A percentile compares a stretch with the other conserved stretches of the same genome.
Evolutionary conservation across 37 sponge, comb jelly and placozoan genomes (phyloP).

Genomic region (Halichondria panicea): DNA sequence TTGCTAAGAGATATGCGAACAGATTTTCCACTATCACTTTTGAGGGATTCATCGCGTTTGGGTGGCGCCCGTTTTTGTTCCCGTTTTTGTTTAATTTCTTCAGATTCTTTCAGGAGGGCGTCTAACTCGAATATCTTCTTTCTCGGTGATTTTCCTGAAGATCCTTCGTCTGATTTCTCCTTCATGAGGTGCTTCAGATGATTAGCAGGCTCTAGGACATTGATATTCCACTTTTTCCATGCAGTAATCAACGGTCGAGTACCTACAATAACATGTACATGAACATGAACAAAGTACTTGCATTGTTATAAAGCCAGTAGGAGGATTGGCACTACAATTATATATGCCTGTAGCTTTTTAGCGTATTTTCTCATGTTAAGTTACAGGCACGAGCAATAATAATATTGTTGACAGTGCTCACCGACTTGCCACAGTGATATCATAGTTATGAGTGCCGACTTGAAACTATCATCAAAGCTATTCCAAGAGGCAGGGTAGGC

Average conservation of each 20-base stretch:
- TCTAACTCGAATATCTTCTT: background rate
- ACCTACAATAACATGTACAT: slow-evolving; percentile 19
- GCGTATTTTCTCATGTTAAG: too few species aligned
- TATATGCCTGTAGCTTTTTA: too few species aligned
- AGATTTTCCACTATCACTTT: too few species aligned
- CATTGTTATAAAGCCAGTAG: too few species aligned
- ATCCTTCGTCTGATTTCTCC: slow-evolving; percentile 3
- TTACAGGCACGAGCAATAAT: too few species aligned
- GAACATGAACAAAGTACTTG: background rate
- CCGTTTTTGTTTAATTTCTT: background rate
- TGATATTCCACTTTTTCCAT: slow-evolving; percentile 70
- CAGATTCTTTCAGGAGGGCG: background rate
- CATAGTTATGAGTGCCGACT: slow-evolving; percentile 52
- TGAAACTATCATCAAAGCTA: slow-evolving; percentile 84
- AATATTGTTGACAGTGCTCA: background rate
- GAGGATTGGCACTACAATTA: too few species aligned
- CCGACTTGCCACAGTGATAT: slow-evolving; percentile 82
- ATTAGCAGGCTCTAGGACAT: slow-evolving; percentile 66
- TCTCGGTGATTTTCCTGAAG: background rate
- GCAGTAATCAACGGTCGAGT: slow-evolving; percentile 39
- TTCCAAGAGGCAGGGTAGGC: slow-evolving; percentile 87
- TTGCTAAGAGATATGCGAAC: too few species aligned
- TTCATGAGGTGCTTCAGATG: slow-evolving; percentile 46
- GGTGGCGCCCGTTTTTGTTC: background rate
- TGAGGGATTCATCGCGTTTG: background rate